Evolutionary conservation across 2,888 invertebrate genomes (phyloP).

Genomic region (Campopleginae sp.): DNA sequence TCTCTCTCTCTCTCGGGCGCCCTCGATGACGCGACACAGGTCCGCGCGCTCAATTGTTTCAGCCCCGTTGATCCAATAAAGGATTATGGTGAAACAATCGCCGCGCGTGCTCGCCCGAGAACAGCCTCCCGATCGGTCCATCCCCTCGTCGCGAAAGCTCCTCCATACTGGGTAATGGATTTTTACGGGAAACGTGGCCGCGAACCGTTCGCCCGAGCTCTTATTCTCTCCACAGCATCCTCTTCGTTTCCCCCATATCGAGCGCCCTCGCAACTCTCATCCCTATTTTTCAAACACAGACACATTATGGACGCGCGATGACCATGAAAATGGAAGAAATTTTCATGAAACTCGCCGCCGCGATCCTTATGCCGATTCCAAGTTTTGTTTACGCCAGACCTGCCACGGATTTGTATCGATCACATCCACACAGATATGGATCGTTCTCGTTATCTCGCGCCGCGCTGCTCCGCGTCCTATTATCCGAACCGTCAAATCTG

Average conservation of each 20-base stretch:
- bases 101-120: constrained; percentile 76
- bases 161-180: constrained; percentile 64
- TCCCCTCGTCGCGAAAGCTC: neutral
- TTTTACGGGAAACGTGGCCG: constrained; percentile 65
- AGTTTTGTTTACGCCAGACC: constrained; percentile 13
- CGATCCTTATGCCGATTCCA: constrained; percentile 7
- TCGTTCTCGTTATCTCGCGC: neutral
- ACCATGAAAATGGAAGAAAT: constrained; percentile 6
- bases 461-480: neutral
- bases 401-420: constrained; percentile 17
- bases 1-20: constrained; percentile 33
- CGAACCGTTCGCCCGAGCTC: neutral
- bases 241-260: too few relatives aligned
- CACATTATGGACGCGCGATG: neutral
- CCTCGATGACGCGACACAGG: constrained; percentile 61
- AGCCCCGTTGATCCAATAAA: constrained; percentile 84
- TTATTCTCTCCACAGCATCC: neutral
- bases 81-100: constrained; percentile 83
- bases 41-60: constrained; percentile 82
- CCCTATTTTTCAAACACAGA: too few relatives aligned
- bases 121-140: constrained; percentile 23
- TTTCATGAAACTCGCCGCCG: neutral
- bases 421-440: neutral
- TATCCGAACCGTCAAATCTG: neutral
- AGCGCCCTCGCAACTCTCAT: too few relatives aligned